Evolutionary conservation across 2,113 vertebrate species (phyloP), one percentile per base, ranked within the genome.

Genomic region (Lutjanus erythropterus): DNA sequence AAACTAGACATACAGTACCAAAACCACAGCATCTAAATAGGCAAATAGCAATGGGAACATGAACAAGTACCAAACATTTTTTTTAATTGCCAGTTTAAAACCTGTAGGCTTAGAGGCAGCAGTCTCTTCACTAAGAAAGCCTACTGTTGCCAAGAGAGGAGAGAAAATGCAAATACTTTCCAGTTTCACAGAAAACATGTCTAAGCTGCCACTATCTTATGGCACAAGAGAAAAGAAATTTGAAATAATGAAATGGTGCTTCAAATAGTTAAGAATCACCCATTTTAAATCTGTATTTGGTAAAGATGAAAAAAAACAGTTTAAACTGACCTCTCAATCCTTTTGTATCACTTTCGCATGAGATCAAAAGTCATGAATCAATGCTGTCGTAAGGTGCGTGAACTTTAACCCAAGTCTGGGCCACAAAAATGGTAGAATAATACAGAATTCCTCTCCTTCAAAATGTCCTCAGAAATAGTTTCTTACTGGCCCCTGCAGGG

Each of bases 1-100:
- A 84, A 84, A 75, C 87, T 77, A 88, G 25, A 84, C 71, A 50
- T 62, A 82, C 70, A 65, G 71, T 83, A 72, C 52, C 66, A 81
- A 76, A 87, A 86, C 86, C 88, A 91, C 85, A 80, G 82, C 84
- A 52, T 91, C 89, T 83, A 88, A 69, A 85, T 27, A 55, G 69
- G 62, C 58, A 80, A 81, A 78, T 33, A 65, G 60, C 37, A 69
- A 82, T 53, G 59, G 41, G 25, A 50, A 50, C 42, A 25, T 27
- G 15, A 18, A 81, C 55, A 47, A 59, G 27, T 75, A 25, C 46
- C 55, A 53, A 65, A 70, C 9, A 42, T 15, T 21, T 25, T 68
- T n/a, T 59, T 25, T 15, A 18, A 52, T 50, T 23, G 52, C 47
- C 44, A 41, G 56, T 58, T 53, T 58, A 60, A 77, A 59, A 47